Conservation (phyloP, 2,888 invertebrate genomes). For the Latrodectus hesperus region DNA sequence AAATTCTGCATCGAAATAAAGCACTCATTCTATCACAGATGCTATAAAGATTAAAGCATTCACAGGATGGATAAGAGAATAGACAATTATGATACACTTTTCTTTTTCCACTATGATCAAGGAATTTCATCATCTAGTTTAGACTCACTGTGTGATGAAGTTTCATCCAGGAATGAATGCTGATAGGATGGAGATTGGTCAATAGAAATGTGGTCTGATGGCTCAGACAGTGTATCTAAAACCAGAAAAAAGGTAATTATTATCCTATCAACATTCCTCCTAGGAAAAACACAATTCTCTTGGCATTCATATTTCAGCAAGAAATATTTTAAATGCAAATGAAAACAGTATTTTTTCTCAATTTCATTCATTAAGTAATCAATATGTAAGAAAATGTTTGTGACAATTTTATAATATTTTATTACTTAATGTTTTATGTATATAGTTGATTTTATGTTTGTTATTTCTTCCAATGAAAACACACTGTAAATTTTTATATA, state of each 20-base stretch:
- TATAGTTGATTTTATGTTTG: too few species aligned
- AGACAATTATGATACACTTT: too few species aligned
- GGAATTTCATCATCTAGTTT: constrained; percentile 63
- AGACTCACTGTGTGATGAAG: constrained; percentile 23
- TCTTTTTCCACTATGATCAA: neutral
- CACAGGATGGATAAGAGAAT: too few species aligned
- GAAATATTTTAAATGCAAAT: neutral
- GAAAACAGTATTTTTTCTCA: neutral
- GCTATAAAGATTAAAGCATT: neutral
- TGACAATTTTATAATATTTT: too few species aligned
- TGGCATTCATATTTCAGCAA: neutral
- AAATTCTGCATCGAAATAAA: too few species aligned
- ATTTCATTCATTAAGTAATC: neutral
- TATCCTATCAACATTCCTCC: constrained; percentile 67
- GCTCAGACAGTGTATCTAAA: constrained; percentile 63
- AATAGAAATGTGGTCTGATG: constrained; percentile 52
- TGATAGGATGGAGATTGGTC: constrained; percentile 65
- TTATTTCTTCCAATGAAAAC: too few species aligned
- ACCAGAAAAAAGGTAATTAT: constrained; percentile 39
- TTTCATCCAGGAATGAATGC: constrained; percentile 60
- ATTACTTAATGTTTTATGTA: too few species aligned
- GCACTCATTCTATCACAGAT: constrained; percentile 9
- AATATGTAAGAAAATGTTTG: neutral
- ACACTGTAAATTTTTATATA: too few species aligned
- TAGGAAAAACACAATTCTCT: neutral